Evolutionary conservation across 2,888 invertebrate species (phyloP), one percentile per base, ranked within the genome.

Genomic region (Drosophila kuntzei): DNA sequence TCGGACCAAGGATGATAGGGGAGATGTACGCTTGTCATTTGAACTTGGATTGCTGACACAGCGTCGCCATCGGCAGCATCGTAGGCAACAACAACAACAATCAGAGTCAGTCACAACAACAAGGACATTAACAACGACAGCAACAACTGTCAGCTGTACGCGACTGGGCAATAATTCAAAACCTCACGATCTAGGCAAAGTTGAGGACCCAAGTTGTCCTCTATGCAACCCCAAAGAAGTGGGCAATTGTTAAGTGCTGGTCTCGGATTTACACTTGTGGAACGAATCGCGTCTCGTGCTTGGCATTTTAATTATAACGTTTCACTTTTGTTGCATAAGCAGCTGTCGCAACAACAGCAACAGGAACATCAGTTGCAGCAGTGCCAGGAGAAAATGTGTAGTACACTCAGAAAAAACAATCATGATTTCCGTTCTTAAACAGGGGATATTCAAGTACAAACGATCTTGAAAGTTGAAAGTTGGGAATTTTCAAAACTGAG

Each of bases 251-350:
- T 67, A 71, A 71, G 69, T 79, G 64, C 49, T 41, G 43, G 41
- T 47, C 55, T 20, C 49, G 22, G 37, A 3, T 29, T 41, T 9
- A 18, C 58, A 12, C 20, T 41, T 32, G 25, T 32, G 25, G 22
- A 51, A 34, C 60, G 60, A 59, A 63, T 64, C 72, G 76, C 75
- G 69, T 43, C 62, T 71, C 67, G 43, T 72, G 68, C 74, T 79
- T 70, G 75, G 76, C 85, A 80, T 87, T 87, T 81, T 87, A 87
- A 89, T 87, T 87, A 89, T 79, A 60, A 64, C 66, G 63, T 76
- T 75, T 71, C 71, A 47, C 69, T 63, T 39, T 14, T 63, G 71
- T 73, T 74, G 72, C 76, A 71, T 68, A 75, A 63, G 49, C 67
- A 68, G 25, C 41, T 39, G 32, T 3, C 16, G 16, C 37, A 2